These are phyloP conservation scores for Rachycentron canadum DNA, from an alignment of 2,797 vertebrate genomes.

Conservation along the genomic window DNA sequence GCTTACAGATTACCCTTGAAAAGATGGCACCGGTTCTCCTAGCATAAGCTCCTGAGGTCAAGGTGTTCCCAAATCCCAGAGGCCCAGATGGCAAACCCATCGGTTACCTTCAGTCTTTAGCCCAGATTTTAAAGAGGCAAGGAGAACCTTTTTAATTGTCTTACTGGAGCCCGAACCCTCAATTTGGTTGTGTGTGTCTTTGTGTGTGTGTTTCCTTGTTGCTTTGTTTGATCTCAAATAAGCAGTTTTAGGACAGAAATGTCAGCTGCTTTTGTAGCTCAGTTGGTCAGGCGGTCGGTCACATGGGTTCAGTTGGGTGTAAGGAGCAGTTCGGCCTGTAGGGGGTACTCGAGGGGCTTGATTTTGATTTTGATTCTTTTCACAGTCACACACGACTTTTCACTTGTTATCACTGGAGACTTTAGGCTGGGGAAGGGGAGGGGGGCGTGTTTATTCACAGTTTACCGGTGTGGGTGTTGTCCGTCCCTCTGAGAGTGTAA, in stretches of 20 bases:
- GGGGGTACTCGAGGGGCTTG: slow-evolving; percentile 14
- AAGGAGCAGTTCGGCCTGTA: neutral
- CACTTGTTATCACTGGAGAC: neutral
- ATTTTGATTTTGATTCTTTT: neutral
- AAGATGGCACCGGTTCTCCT: slow-evolving; percentile 51
- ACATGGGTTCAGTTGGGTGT: neutral
- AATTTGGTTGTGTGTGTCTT: neutral
- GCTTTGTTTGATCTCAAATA: neutral
- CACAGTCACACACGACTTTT: neutral
- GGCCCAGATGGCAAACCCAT: slow-evolving; percentile 66
- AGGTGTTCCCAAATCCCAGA: slow-evolving; percentile 62
- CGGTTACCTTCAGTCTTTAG: slow-evolving; percentile 42
- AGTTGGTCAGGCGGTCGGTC: neutral
- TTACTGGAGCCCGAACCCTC: neutral
- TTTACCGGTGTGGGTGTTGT: neutral
- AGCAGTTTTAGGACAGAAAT: neutral
- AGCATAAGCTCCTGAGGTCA: slow-evolving; percentile 68
- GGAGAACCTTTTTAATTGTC: slow-evolving; percentile 5
- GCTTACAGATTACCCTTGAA: slow-evolving; percentile 49
- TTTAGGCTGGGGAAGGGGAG: too few relatives aligned
- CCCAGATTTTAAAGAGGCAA: slow-evolving; percentile 32
- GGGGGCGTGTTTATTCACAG: neutral
- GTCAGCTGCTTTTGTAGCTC: neutral
- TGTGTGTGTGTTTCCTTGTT: neutral
- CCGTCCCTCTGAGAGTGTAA: neutral